Evolutionary conservation across 2,888 invertebrate genomes (phyloP), one percentile per base, ranked within the genome.

Genomic region (Oscheius sp.): DNA sequence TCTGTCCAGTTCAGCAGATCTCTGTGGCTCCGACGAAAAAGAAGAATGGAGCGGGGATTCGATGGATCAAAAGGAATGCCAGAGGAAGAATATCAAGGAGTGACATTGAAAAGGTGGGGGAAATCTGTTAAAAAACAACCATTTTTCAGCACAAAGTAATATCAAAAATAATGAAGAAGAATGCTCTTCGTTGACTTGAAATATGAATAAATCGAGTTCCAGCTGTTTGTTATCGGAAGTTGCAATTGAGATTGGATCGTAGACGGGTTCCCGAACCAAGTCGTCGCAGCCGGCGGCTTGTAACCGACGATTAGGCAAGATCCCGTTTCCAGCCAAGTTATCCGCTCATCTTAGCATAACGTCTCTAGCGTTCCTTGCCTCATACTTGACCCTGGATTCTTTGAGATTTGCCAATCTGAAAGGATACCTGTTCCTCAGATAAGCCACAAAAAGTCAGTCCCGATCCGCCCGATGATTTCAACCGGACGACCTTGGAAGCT

Each of bases 141-240:
- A 53, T 9, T 9, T 3, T 53, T 53, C 10, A 60, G 33, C 37
- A 35, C 37, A 33, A 60, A 37, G 11, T 21, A 29, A 63, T 63
- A 32, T 63, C 50, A 48, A 48, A 48, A 48, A 21, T 63, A 2
- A 63, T 63, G 21, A 63, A 63, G 50, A 63, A 48, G 21, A 48
- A n/a, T 63, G 13, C 10, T 7, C 37, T 35, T 9, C 60, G 42
- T 9, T 60, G 42, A 10, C 2, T n/a, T 37, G 33, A 58, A 21
- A 21, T 21, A 58, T 60, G 37, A 60, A 60, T 47, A 48, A 21
- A 48, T 60, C 37, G 32, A 35, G 9, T 60, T 35, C 60, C 60
- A 65, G 50, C 65, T 68, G 68, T 68, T 68, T 68, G 68, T 55
- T 68, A 68, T 68, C 68, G 68, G 68, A 68, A 68, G 68, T 68